phyloP scores from a whole-genome alignment of 2,113 vertebrate species.

The Ciconia boyciana region DNA sequence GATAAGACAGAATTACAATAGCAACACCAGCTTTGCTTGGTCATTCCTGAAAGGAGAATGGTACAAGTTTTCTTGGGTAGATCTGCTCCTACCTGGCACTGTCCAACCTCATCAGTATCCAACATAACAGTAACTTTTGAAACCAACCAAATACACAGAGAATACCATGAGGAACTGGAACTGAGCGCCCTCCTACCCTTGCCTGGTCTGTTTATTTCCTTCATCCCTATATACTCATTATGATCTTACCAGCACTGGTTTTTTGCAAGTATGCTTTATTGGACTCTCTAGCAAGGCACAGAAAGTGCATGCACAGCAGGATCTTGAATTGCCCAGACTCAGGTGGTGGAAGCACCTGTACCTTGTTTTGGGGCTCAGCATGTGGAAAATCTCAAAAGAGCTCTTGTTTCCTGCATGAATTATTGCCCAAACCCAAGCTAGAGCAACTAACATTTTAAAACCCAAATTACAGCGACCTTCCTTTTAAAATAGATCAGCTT shows the following conservation, averaged over 20 bases:
- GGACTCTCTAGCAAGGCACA: neutral
- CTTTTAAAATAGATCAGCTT: neutral
- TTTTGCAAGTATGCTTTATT: neutral
- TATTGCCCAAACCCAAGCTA: neutral
- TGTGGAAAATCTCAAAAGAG: neutral
- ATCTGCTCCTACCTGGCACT: neutral
- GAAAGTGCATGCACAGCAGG: neutral
- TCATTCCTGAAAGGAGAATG: neutral
- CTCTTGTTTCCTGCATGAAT: neutral
- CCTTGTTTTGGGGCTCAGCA: neutral
- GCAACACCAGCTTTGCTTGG: neutral
- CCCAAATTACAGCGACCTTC: neutral
- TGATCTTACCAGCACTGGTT: neutral
- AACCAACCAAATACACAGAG: neutral
- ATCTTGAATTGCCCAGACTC: neutral
- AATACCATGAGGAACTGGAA: neutral
- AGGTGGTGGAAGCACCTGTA: neutral
- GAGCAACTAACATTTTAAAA: neutral
- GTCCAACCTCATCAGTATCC: neutral
- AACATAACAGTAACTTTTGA: neutral
- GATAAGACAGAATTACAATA: neutral
- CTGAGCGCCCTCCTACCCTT: neutral
- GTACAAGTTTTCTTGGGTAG: neutral
- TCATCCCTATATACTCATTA: neutral
- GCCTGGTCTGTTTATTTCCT: neutral